Conservation (phyloP, 2,113 vertebrate genomes). For the Microtus pennsylvanicus region DNA sequence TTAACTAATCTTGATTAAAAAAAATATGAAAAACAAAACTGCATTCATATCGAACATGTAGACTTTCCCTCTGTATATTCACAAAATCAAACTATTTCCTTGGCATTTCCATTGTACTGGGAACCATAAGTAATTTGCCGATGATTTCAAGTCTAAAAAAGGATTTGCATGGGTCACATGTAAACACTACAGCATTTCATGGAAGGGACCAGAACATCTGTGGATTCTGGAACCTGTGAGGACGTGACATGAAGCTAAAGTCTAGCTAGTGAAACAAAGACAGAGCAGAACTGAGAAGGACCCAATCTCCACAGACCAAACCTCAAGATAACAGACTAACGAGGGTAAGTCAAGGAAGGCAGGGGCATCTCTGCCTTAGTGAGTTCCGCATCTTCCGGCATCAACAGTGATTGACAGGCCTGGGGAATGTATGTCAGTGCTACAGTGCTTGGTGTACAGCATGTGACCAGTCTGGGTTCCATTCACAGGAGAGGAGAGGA, state of each 20-base stretch:
- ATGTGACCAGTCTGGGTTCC: background rate
- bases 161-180: background rate
- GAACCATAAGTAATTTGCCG: background rate
- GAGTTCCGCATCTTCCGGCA: background rate
- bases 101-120: background rate
- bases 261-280: background rate
- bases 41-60: background rate
- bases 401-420: background rate
- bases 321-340: background rate
- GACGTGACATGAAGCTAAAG: slow-evolving; percentile 36
- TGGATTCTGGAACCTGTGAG: background rate
- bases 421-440: background rate
- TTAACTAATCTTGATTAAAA: background rate
- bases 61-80: background rate
- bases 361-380: background rate
- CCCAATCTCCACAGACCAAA: background rate
- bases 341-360: background rate
- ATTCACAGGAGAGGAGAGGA: background rate
- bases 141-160: background rate
- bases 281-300: slow-evolving; percentile 4
- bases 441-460: background rate
- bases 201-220: background rate
- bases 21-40: background rate
- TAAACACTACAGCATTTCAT: background rate
- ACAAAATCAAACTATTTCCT: background rate